Evolutionary conservation across 2,888 invertebrate species (phyloP).

Genomic region (Steinernema carpocapsae): DNA sequence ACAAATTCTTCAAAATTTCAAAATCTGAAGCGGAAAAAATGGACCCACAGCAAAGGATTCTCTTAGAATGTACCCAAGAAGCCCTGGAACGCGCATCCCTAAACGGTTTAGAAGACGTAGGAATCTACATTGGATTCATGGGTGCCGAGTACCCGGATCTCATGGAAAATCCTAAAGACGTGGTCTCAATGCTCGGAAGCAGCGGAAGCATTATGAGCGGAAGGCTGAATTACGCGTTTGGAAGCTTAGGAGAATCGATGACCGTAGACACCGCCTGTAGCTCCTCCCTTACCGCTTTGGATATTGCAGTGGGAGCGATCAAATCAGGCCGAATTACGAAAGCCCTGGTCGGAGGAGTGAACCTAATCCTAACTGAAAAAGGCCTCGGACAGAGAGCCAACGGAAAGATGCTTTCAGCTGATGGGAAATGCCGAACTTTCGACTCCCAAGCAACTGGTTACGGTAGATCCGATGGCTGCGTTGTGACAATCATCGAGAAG

Average conservation of each 20-base stretch:
- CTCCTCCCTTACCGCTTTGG: slow-evolving; percentile 88
- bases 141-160: slow-evolving; percentile 62
- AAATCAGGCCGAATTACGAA: slow-evolving; percentile 85
- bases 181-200: slow-evolving; percentile 56
- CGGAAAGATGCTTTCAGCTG: slow-evolving; percentile 65
- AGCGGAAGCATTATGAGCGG: slow-evolving; percentile 59
- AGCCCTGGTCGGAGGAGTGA: slow-evolving; percentile 84
- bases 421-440: slow-evolving; percentile 68
- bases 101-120: slow-evolving; percentile 34
- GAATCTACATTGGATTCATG: slow-evolving; percentile 65
- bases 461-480: slow-evolving; percentile 69
- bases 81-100: slow-evolving; percentile 60
- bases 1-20: slow-evolving; percentile 61
- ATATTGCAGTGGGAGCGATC: slow-evolving; percentile 77
- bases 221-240: slow-evolving; percentile 52
- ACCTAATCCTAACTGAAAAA: slow-evolving; percentile 73
- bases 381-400: slow-evolving; percentile 61
- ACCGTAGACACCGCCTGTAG: slow-evolving; percentile 95
- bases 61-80: slow-evolving; percentile 62
- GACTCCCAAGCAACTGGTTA: slow-evolving; percentile 69
- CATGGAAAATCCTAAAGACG: slow-evolving; percentile 33
- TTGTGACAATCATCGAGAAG: slow-evolving; percentile 66
- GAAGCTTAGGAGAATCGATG: slow-evolving; percentile 78
- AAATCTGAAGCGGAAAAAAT: slow-evolving; percentile 61
- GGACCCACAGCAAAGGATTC: slow-evolving; percentile 66